Conservation (phyloP, 2,113 vertebrate genomes). For the Eonycteris spelaea region DNA sequence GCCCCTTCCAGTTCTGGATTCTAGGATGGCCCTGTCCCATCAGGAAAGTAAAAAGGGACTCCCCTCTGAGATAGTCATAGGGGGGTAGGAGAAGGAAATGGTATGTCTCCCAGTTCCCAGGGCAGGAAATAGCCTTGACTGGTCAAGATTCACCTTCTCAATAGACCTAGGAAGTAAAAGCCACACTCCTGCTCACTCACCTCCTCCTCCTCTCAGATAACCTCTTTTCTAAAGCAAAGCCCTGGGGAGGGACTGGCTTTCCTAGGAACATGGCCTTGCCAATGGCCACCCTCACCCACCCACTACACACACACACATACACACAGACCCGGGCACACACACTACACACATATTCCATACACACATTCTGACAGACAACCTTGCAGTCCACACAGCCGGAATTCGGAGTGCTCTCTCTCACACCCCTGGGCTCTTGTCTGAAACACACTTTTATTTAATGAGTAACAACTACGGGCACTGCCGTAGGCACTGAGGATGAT, state of each 20-base stretch:
- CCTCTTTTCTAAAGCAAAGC: neutral
- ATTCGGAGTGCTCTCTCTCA: neutral
- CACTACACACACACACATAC: neutral
- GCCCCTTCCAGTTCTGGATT: neutral
- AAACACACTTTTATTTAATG: neutral
- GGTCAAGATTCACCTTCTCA: neutral
- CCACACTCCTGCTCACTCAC: neutral
- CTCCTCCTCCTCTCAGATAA: neutral
- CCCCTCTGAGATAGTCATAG: neutral
- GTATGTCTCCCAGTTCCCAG: neutral
- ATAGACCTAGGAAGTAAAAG: neutral
- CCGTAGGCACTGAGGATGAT: neutral
- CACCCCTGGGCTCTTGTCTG: neutral
- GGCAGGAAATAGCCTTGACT: neutral
- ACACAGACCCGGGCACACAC: too few species aligned
- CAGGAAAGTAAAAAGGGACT: neutral
- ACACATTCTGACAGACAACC: neutral
- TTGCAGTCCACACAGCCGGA: neutral
- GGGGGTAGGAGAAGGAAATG: accelerated
- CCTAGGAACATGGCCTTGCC: neutral
- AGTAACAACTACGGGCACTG: neutral
- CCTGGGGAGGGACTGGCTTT: neutral
- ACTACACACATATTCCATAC: neutral
- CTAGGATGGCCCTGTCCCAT: neutral
- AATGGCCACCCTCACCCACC: neutral